A percentile compares a stretch with the other conserved stretches of the same genome.
Evolutionary conservation across 2,797 vertebrate genomes (phyloP).

Genomic region (Helicolenus hilgendorfi): DNA sequence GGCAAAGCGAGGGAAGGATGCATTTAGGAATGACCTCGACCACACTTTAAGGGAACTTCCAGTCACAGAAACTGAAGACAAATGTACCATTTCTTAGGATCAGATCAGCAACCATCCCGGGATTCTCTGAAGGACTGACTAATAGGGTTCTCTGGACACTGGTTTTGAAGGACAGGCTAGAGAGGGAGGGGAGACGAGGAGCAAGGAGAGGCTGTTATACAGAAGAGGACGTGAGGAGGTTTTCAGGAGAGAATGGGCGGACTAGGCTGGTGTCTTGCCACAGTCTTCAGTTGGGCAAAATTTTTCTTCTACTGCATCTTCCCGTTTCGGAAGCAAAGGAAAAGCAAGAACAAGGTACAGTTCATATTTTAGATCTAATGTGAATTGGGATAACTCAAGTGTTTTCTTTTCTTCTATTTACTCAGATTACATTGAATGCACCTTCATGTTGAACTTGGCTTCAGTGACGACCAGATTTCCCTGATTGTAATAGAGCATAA

Average conservation of each 20-base stretch:
- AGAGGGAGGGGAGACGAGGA: conserved; percentile 20
- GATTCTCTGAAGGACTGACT: neutral
- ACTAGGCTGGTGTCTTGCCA: conserved; percentile 93
- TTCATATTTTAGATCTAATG: neutral
- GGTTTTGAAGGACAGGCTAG: conserved; percentile 33
- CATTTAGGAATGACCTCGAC: conserved; percentile 1
- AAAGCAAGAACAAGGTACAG: conserved; percentile 91
- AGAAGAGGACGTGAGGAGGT: conserved; percentile 53
- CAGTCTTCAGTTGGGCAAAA: conserved; percentile 93
- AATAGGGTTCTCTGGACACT: neutral
- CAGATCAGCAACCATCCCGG: neutral
- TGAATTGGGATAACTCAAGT: neutral
- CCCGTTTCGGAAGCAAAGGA: conserved; percentile 88
- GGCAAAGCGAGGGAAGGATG: conserved; percentile 2
- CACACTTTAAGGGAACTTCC: conserved; percentile 13
- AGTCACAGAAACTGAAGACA: neutral
- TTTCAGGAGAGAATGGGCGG: conserved; percentile 89
- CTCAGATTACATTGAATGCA: neutral
- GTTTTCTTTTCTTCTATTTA: neutral
- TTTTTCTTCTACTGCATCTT: conserved; percentile 93
- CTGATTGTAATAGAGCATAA: neutral
- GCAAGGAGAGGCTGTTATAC: conserved; percentile 16
- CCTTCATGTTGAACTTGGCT: neutral
- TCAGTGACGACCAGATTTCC: neutral
- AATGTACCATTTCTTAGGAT: neutral